Percentiles rank a stretch among this genome's conserved stretches.
These are phyloP conservation scores for Pitta sordida DNA, from an alignment of 2,113 vertebrate species.

Conservation along the genomic window DNA sequence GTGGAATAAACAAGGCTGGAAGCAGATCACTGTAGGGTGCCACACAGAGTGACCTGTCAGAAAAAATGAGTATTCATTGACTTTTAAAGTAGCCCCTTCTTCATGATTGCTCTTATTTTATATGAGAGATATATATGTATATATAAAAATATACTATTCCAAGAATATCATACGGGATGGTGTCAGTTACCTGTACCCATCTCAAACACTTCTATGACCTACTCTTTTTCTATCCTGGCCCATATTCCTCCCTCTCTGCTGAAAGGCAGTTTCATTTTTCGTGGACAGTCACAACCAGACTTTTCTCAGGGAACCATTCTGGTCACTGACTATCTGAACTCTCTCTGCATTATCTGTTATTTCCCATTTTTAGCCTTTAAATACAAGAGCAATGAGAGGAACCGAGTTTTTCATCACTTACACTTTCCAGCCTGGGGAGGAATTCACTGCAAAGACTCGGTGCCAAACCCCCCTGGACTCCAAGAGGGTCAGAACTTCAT, in stretches of 20 bases:
- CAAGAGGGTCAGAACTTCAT: background rate
- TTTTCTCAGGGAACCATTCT: background rate
- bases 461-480: background rate
- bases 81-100: background rate
- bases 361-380: background rate
- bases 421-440: background rate
- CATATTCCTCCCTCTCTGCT: background rate
- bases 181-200: background rate
- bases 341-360: background rate
- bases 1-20: background rate
- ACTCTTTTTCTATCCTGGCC: background rate
- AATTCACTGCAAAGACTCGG: background rate
- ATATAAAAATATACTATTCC: background rate
- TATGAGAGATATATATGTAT: background rate
- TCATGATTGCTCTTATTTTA: background rate
- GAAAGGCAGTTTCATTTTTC: background rate
- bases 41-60: background rate
- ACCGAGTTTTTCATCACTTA: background rate
- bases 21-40: background rate
- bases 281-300: background rate
- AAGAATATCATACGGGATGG: rapidly evolving
- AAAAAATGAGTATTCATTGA: background rate
- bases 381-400: background rate
- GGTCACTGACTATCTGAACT: background rate
- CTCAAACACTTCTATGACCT: background rate